Evolutionary conservation across 35 echinoderm and acorn worm species (phyloP).

Genomic region (Stichopus chloronotus): DNA sequence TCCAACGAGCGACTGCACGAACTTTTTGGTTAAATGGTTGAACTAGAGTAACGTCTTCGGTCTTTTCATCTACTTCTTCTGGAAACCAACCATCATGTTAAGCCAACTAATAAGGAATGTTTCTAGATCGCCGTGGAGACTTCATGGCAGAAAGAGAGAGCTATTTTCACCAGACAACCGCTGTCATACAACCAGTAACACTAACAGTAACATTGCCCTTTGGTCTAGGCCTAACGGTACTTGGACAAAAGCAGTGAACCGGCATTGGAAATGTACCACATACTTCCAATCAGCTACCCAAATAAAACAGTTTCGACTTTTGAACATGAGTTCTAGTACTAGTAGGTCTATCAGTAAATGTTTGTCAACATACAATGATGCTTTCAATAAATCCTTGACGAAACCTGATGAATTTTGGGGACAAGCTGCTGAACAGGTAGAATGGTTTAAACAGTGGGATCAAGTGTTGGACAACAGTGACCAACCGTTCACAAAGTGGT

Average conservation of each 20-base stretch:
- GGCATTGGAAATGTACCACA: neutral
- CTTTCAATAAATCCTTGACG: constrained; percentile 48
- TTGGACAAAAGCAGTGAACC: neutral
- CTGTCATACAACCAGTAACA: neutral
- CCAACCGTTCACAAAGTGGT: constrained; percentile 77
- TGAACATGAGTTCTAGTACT: neutral
- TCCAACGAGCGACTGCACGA: too few relatives aligned
- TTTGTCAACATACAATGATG: constrained; percentile 61
- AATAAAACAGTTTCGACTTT: neutral
- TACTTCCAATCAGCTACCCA: neutral
- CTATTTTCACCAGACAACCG: neutral
- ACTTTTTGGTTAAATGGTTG: too few relatives aligned
- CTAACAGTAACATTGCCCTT: neutral
- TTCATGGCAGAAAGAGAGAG: neutral
- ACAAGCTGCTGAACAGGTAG: constrained; percentile 76
- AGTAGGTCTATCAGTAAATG: neutral
- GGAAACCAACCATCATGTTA: neutral
- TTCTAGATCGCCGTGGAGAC: neutral
- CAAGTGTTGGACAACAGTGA: constrained; percentile 71
- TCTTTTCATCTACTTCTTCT: too few relatives aligned
- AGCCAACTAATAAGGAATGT: neutral
- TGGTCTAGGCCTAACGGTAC: neutral
- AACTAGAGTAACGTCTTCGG: too few relatives aligned
- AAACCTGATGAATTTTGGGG: constrained; percentile 88
- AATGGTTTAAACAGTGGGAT: constrained; percentile 92